Percentiles rank a stretch among this genome's conserved stretches.
These are phyloP conservation scores for Pseudoips prasinana DNA, from an alignment of 2,888 invertebrate genomes.

Conservation along the genomic window DNA sequence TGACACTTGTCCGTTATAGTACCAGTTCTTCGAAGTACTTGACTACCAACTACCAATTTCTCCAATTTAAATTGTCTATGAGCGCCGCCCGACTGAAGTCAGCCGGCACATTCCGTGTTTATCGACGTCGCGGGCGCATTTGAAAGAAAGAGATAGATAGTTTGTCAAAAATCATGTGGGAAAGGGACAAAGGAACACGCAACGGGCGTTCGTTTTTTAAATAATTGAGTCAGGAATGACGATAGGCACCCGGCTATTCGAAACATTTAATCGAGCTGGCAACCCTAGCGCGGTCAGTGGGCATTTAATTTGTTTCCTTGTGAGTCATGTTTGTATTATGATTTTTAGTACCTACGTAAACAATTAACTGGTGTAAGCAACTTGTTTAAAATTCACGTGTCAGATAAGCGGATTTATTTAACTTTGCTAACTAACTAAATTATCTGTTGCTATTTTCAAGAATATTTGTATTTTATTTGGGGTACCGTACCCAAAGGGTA, in stretches of 20 bases:
- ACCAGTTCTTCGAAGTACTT: slow-evolving; percentile 58
- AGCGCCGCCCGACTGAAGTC: slow-evolving; percentile 75
- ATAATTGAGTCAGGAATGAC: slow-evolving; percentile 78
- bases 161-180: slow-evolving; percentile 48
- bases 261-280: slow-evolving; percentile 72
- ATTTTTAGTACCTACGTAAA: too few species aligned
- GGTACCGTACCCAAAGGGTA: too few species aligned
- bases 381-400: too few species aligned
- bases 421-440: too few species aligned
- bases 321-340: slow-evolving; percentile 56
- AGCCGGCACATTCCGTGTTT: slow-evolving; percentile 78
- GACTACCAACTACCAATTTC: slow-evolving; percentile 63
- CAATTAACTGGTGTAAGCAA: too few species aligned
- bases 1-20: slow-evolving; percentile 52
- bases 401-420: too few species aligned
- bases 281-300: slow-evolving; percentile 69
- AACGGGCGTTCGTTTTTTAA: slow-evolving; percentile 73
- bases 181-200: slow-evolving; percentile 57
- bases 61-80: slow-evolving; percentile 80
- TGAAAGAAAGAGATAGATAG: slow-evolving; percentile 52
- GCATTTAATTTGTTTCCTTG: slow-evolving; percentile 69
- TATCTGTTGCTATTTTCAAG: too few species aligned
- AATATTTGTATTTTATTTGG: too few species aligned
- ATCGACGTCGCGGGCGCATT: slow-evolving; percentile 71
- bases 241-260: slow-evolving; percentile 73